Percentiles rank a stretch among this genome's conserved stretches.
Conservation (phyloP, 1,140 invertebrate species). For the Drosophila pallidifrons region DNA sequence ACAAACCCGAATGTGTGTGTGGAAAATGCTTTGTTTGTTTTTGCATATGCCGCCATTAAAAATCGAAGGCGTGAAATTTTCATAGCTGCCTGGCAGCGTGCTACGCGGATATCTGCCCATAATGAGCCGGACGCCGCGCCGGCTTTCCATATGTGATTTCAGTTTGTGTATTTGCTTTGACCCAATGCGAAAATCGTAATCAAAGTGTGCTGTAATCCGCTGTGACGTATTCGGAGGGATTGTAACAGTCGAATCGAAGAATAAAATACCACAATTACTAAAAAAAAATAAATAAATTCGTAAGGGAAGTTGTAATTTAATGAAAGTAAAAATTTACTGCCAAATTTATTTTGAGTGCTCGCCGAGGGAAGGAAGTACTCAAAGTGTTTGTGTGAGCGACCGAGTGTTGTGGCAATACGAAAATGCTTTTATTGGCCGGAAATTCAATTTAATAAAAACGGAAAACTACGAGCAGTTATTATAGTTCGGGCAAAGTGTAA, state of each 20-base stretch:
- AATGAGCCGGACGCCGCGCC: conserved; percentile 65
- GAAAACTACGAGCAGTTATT: conserved; percentile 40
- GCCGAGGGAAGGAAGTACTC: conserved; percentile 10
- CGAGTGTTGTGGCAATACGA: conserved; percentile 12
- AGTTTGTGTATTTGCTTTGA: conserved; percentile 28
- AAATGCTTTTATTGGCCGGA: conserved; percentile 26
- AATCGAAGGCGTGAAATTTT: conserved; percentile 64
- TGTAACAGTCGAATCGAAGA: conserved; percentile 16
- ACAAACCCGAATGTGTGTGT: conserved; percentile 42
- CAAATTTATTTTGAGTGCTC: conserved; percentile 22
- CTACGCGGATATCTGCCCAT: conserved; percentile 61
- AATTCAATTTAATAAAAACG: conserved; percentile 14
- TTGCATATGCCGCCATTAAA: conserved; percentile 63
- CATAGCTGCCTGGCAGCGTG: conserved; percentile 30
- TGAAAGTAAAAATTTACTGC: conserved; percentile 33
- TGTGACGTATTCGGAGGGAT: conserved; percentile 48
- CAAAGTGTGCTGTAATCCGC: conserved; percentile 52
- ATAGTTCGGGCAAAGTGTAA: conserved; percentile 35
- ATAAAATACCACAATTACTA: neutral
- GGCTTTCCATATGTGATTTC: conserved; percentile 58
- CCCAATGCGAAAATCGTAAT: conserved; percentile 45
- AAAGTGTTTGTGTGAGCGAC: conserved; percentile 19
- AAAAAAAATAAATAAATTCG: conserved; percentile 18
- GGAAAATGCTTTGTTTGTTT: conserved; percentile 63
- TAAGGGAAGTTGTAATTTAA: conserved; percentile 34